These are phyloP conservation scores for Unio pictorum DNA, from an alignment of 2,888 invertebrate genomes.

Conservation along the genomic window DNA sequence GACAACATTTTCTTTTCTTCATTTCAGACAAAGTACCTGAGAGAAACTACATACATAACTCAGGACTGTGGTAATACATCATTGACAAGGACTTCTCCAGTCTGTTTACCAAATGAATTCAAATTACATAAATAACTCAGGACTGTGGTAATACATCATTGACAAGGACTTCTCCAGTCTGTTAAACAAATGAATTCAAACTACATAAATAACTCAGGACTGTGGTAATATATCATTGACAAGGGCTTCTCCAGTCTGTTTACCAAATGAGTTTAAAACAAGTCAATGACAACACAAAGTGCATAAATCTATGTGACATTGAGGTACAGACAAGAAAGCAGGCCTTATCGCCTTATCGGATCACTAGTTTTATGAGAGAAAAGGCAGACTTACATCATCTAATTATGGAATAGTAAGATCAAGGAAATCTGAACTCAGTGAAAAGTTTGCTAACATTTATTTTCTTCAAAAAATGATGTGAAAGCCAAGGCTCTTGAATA, in stretches of 20 bases:
- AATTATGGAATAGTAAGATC: not conserved
- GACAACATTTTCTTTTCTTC: not conserved
- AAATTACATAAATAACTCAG: no score
- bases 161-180: no score
- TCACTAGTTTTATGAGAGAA: conserved; percentile 1
- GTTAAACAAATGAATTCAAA: not conserved
- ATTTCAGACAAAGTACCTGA: conserved; percentile 9
- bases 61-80: no score
- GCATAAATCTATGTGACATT: not conserved
- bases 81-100: no score
- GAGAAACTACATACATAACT: not conserved
- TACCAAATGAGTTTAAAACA: conserved; percentile 2
- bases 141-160: no score
- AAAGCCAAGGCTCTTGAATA: not conserved
- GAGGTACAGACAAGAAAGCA: conserved; percentile 10
- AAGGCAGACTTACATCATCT: conserved; percentile 1
- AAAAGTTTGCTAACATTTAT: not conserved
- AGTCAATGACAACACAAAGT: not conserved
- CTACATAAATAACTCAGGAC: not conserved
- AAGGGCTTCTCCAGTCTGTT: conserved; percentile 2
- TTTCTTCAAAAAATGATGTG: not conserved
- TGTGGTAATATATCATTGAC: conserved; percentile 5
- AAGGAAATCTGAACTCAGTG: not conserved
- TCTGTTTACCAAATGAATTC: no score
- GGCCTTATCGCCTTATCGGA: not conserved